These are phyloP conservation scores for Sinelater perroti DNA, from an alignment of 2,888 invertebrate genomes.

Conservation along the genomic window DNA sequence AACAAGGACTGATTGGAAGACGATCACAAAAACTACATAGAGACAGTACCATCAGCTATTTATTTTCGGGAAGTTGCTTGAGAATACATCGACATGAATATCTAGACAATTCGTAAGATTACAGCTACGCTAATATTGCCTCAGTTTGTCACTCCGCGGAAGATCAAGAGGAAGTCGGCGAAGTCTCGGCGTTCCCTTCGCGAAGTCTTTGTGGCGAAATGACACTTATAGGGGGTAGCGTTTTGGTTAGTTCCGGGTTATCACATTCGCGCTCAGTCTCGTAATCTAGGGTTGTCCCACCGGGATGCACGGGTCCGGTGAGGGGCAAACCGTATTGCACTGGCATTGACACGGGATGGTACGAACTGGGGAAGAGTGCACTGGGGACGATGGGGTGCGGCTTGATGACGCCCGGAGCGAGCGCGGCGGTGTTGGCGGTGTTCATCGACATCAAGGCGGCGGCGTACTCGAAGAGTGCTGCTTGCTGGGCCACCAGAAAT, in stretches of 20 bases:
- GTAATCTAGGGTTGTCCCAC: constrained; percentile 37
- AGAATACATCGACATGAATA: constrained; percentile 20
- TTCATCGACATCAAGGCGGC: constrained; percentile 48
- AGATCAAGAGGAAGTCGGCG: constrained; percentile 41
- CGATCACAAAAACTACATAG: too few species aligned
- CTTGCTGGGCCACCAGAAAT: constrained; percentile 48
- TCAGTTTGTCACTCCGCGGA: too few species aligned
- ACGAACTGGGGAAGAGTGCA: constrained; percentile 47
- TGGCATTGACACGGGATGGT: constrained; percentile 48
- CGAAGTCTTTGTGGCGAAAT: constrained; percentile 41
- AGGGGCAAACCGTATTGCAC: constrained; percentile 48
- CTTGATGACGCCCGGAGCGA: constrained; percentile 45
- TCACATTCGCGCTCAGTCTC: constrained; percentile 48
- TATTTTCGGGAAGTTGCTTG: constrained; percentile 15
- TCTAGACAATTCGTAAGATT: constrained; percentile 14
- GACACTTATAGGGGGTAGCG: constrained; percentile 45
- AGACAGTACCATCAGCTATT: too few species aligned
- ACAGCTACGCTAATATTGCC: constrained; percentile 17
- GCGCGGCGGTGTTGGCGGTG: constrained; percentile 42
- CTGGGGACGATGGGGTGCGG: constrained; percentile 49
- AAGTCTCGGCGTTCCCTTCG: constrained; percentile 42
- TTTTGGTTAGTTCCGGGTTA: constrained; percentile 38
- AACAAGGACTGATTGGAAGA: too few species aligned
- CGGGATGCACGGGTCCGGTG: constrained; percentile 41
- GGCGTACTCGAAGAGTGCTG: constrained; percentile 49